Base-by-base conservation (phyloP, 2,888 invertebrate genomes). In the Plusia festucae region DNA sequence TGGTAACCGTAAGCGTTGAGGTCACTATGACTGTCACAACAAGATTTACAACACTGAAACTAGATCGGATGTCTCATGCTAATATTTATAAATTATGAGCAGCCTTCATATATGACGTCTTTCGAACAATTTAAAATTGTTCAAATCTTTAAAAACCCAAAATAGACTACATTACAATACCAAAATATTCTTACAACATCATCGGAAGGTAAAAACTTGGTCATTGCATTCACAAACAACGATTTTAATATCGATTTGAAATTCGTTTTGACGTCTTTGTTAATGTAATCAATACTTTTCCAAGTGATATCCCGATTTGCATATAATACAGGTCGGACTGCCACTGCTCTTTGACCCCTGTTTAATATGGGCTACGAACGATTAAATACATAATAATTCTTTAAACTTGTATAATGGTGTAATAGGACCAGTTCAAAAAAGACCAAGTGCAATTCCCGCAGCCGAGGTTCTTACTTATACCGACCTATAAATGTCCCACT, bases 251-350 rank as follows among this genome's bases (percentile, higher is more conserved):
- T 62, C 71, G 56, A 76, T 81, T 86, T 85, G 76, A 75, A 84
- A 83, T 82, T 82, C 81, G 73, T 82, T 83, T 82, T 81, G 75
- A 69, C 57, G 58, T 57, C 54, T 72, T 79, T 79, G 72, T 69
- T 60, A 76, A 65, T 83, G 70, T 75, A 79, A 75, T 78, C 68
- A 70, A 76, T 77, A 78, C 18, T 72, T 72, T 81, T 79, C 67
- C 67, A 66, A 62, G 30, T 53, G 73, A 73, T 61, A 55, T 68
- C 22, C 64, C 13, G 51, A 73, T 85, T 84, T 71, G 60, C 86
- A 85, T 81, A 85, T 82, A 85, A 85, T 85, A 85, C 79, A 66
- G 84, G 85, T 85, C 80, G 66, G 32, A 46, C 57, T 49, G 61
- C 55, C 61, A 22, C 34, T 79, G 74, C 56, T 68, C 68, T 79